These are phyloP conservation scores for Stenichneumon culpator DNA, from an alignment of 2,888 invertebrate species.

Conservation along the genomic window DNA sequence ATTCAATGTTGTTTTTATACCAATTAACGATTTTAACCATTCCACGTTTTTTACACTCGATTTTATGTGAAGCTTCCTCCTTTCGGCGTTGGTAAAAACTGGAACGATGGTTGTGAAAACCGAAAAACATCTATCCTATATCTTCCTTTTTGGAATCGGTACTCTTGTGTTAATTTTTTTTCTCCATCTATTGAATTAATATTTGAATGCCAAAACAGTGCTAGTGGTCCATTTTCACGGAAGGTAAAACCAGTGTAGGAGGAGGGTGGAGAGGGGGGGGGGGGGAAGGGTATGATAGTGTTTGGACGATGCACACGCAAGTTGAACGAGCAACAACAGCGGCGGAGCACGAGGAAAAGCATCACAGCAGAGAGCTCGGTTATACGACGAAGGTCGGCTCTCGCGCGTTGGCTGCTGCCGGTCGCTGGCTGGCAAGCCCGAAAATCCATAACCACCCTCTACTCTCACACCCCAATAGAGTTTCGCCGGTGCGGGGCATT, in stretches of 20 bases:
- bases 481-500: slow-evolving; percentile 70
- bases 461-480: slow-evolving; percentile 62
- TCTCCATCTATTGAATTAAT: neutral
- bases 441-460: slow-evolving; percentile 82
- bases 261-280: neutral
- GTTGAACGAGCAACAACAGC: slow-evolving; percentile 58
- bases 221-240: neutral
- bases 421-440: slow-evolving; percentile 70
- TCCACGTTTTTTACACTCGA: no score
- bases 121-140: no score
- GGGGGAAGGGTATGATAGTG: neutral
- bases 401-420: slow-evolving; percentile 24
- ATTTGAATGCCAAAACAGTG: neutral
- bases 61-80: no score
- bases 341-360: slow-evolving; percentile 64
- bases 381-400: slow-evolving; percentile 45
- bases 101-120: no score
- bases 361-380: slow-evolving; percentile 23
- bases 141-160: neutral
- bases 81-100: no score
- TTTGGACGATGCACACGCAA: neutral
- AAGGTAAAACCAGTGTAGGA: neutral
- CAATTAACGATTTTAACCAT: no score
- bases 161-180: neutral
- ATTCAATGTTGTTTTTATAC: no score